Evolutionary conservation across 2,113 vertebrate species (phyloP).

Genomic region (Psilopogon haemacephalus): DNA sequence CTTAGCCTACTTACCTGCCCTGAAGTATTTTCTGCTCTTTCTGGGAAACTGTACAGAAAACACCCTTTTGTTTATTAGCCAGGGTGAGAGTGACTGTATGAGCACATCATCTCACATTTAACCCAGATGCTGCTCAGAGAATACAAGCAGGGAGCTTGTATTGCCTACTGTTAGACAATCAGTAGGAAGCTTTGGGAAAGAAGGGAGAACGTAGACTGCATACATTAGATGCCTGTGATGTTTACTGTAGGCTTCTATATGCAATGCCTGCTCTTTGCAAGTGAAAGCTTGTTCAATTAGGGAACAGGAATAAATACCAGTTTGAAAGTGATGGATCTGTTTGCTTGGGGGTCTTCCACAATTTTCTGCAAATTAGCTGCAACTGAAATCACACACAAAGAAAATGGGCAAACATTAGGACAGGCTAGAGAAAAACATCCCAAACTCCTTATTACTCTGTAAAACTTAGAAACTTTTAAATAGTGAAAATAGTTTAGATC

Average conservation of each 20-base stretch:
- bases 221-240: not conserved
- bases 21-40: not conserved
- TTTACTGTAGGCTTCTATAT: not conserved
- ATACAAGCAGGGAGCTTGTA: not conserved
- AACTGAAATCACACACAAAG: slow-evolving; percentile 82
- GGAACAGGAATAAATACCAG: slow-evolving; percentile 84
- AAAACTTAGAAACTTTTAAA: not conserved
- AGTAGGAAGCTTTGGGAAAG: not conserved
- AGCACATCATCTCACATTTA: not conserved
- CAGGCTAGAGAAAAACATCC: not conserved
- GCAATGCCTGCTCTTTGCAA: not conserved
- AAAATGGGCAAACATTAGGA: slow-evolving; percentile 13
- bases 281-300: not conserved
- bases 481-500: not conserved
- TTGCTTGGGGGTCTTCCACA: slow-evolving; percentile 93
- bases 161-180: not conserved
- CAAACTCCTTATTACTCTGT: not conserved
- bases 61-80: not conserved
- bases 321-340: slow-evolving; percentile 97
- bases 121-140: not conserved
- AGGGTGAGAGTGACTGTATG: not conserved
- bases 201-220: not conserved
- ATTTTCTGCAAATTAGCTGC: slow-evolving; percentile 99
- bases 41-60: not conserved
- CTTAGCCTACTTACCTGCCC: not conserved